phyloP scores from a whole-genome alignment of 2,888 invertebrate species.

The Drosophila paranaensis region DNA sequence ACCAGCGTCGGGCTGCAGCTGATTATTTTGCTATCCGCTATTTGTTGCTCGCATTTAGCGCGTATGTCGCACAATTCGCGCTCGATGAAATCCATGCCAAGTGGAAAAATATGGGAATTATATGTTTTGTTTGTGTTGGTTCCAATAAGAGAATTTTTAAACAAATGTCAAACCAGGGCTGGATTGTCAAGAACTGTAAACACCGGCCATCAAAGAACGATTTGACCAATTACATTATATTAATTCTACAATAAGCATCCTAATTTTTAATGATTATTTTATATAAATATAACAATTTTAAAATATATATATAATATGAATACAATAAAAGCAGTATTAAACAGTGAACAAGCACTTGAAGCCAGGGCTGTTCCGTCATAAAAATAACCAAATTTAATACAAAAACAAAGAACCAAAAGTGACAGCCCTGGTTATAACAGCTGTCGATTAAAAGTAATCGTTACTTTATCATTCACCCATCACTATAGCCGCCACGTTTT shows the following conservation, averaged over 20 bases:
- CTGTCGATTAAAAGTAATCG: conserved; percentile 21
- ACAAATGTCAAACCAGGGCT: conserved; percentile 19
- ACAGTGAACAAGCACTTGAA: not conserved
- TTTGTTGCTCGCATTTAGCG: conserved; percentile 87
- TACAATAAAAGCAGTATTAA: not conserved
- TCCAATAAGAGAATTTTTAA: conserved; percentile 33
- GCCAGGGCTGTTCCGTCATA: not conserved
- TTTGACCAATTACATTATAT: not conserved
- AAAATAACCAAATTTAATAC: not conserved
- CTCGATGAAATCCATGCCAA: conserved; percentile 87
- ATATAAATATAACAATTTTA: too few relatives aligned
- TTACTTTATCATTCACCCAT: conserved; percentile 23
- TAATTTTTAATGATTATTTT: not conserved
- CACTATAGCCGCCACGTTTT: conserved; percentile 77
- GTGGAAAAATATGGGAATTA: conserved; percentile 1
- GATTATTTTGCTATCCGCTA: conserved; percentile 88
- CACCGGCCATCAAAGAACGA: conserved; percentile 7
- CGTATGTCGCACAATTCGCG: conserved; percentile 88
- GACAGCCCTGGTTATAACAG: not conserved
- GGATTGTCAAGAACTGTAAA: conserved; percentile 9
- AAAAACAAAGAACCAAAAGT: not conserved
- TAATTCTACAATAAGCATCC: not conserved
- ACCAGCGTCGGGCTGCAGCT: conserved; percentile 89
- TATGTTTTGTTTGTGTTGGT: conserved; percentile 5
- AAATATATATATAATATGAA: not conserved